Evolutionary conservation across 2,888 invertebrate species (phyloP), one percentile per base, ranked within the genome.

Genomic region (Sialis lutaria): DNA sequence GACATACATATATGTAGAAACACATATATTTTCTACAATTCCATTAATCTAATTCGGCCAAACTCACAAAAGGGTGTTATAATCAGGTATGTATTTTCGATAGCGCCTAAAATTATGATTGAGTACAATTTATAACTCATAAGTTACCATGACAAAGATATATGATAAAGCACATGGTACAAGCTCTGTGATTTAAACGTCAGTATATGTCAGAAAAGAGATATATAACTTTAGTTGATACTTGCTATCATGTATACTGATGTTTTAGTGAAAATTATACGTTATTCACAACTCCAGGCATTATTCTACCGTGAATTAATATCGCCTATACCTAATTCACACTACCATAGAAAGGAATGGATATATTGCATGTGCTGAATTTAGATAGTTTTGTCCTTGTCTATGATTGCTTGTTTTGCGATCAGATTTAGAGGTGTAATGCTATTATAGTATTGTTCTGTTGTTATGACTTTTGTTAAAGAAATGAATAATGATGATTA

Each of bases 131-230:
- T 42, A 42, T 42, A 42, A 42, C 42, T 10, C 42, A 32, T 42
- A 32, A 42, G 32, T 42, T 42, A 42, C 31, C 31, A 42, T 42
- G 42, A 42, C 42, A 42, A 31, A 42, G 42, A 42, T 42, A 42
- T 42, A 42, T 42, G 42, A 42, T 42, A 42, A 42, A 42, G 32
- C 30, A 42, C 37, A 31, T 31, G 22, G 22, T 31, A 42, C 42
- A 22, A 31, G 32, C 42, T 22, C 42, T 42, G 42, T 42, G 42
- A 42, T 42, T 42, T 42, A 42, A 42, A 42, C 30, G 42, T 42
- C 42, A 42, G 22, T 31, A 42, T 22, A 42, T 31, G 42, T 42
- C 42, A 42, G 42, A 42, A 42, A 22, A 12, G 9, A 42, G 31
- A 42, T 31, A 42, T 42, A 42, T 42, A 31, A 42, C 42, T 31